phyloP scores from a whole-genome alignment of 2,797 vertebrate species.

The Falco rusticolus region DNA sequence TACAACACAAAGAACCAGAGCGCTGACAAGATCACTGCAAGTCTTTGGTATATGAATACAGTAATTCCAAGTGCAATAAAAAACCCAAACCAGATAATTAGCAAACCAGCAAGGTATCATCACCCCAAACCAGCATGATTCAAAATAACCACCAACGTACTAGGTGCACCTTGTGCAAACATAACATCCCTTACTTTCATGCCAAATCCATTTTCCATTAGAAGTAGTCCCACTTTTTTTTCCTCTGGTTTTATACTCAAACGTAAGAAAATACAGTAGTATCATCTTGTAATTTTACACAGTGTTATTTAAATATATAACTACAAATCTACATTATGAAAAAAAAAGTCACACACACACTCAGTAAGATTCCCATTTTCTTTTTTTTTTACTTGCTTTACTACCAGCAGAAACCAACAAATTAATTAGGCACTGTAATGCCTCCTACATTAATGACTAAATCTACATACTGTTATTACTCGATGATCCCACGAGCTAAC shows the following conservation, averaged over 20 bases:
- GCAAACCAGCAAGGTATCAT: not conserved
- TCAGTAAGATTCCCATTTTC: not conserved
- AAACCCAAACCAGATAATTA: not conserved
- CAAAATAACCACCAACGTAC: not conserved
- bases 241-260: not conserved
- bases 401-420: not conserved
- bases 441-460: not conserved
- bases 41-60: rapidly evolving
- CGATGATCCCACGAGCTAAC: not conserved
- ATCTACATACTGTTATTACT: not conserved
- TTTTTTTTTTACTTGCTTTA: not conserved
- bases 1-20: conserved; percentile 34
- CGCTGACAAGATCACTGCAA: not conserved
- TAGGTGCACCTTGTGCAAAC: not conserved
- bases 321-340: not conserved
- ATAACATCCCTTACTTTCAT: not conserved
- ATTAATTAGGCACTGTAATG: not conserved
- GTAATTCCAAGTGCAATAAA: not conserved
- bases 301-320: not conserved
- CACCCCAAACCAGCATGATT: not conserved
- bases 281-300: not conserved
- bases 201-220: not conserved
- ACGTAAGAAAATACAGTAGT: not conserved
- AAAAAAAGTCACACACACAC: not conserved
- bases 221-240: not conserved